Conservation (phyloP, 2,113 vertebrate genomes). For the Otus sunia region DNA sequence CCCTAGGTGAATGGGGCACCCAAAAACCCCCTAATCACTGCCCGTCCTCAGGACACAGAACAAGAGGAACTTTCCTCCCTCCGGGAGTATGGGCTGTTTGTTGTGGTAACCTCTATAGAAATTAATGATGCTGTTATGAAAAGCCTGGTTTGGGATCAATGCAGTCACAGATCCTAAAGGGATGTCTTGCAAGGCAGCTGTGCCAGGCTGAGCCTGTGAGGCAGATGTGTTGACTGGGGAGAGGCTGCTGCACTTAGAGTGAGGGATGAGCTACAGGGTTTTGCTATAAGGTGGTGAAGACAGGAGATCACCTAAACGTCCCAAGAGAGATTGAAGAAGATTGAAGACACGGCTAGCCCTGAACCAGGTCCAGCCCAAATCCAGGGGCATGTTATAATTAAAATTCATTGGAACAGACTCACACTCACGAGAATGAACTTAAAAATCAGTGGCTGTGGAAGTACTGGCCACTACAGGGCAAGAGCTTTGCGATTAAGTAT, state of each 20-base stretch:
- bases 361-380: not conserved
- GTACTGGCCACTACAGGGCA: rapidly evolving
- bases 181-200: not conserved
- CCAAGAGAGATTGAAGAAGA: not conserved
- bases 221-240: not conserved
- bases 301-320: not conserved
- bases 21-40: too few species aligned
- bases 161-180: not conserved
- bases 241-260: not conserved
- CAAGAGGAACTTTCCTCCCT: not conserved
- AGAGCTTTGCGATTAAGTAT: not conserved
- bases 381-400: not conserved
- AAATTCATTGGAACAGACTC: not conserved
- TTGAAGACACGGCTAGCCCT: not conserved
- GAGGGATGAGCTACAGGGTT: not conserved
- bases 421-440: not conserved
- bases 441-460: not conserved
- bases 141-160: not conserved
- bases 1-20: not conserved
- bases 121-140: not conserved
- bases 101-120: not conserved
- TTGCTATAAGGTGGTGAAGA: not conserved
- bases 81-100: not conserved
- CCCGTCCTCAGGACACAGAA: not conserved
- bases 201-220: not conserved